These are phyloP conservation scores for Drosophila nigritarsus DNA, from an alignment of 2,888 invertebrate species.

Conservation along the genomic window DNA sequence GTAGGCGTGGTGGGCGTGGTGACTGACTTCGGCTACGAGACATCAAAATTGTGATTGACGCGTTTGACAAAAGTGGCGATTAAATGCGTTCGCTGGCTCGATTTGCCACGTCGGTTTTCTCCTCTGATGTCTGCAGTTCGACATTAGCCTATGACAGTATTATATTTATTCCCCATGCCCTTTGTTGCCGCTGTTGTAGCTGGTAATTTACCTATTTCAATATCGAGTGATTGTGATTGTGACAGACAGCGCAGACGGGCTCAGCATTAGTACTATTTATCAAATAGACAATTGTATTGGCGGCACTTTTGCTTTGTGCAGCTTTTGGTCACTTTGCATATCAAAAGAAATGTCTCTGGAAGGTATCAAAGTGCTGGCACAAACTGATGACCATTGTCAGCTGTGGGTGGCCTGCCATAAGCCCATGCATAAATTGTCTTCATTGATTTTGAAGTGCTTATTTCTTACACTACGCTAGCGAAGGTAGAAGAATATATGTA, in stretches of 20 bases:
- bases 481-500: neutral
- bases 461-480: neutral
- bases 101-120: constrained; percentile 33
- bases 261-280: constrained; percentile 31
- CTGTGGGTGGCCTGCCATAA: constrained; percentile 51
- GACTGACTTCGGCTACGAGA: constrained; percentile 32
- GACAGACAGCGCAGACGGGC: constrained; percentile 55
- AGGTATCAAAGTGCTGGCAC: constrained; percentile 60
- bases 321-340: constrained; percentile 74
- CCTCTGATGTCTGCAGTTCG: constrained; percentile 37
- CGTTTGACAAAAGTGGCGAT: constrained; percentile 77
- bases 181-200: constrained; percentile 12
- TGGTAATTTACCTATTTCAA: constrained; percentile 70
- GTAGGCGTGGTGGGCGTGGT: constrained; percentile 26
- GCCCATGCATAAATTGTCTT: constrained; percentile 15
- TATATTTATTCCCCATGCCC: constrained; percentile 2
- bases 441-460: constrained; percentile 12
- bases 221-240: constrained; percentile 55
- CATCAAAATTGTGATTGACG: constrained; percentile 70
- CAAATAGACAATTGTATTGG: constrained; percentile 68
- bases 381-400: constrained; percentile 53
- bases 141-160: constrained; percentile 44
- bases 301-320: constrained; percentile 67
- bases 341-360: constrained; percentile 60
- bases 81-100: constrained; percentile 43